Evolutionary conservation across 2,888 invertebrate genomes (phyloP), one percentile per base, ranked within the genome.

Genomic region (Caenorhabditis becei): DNA sequence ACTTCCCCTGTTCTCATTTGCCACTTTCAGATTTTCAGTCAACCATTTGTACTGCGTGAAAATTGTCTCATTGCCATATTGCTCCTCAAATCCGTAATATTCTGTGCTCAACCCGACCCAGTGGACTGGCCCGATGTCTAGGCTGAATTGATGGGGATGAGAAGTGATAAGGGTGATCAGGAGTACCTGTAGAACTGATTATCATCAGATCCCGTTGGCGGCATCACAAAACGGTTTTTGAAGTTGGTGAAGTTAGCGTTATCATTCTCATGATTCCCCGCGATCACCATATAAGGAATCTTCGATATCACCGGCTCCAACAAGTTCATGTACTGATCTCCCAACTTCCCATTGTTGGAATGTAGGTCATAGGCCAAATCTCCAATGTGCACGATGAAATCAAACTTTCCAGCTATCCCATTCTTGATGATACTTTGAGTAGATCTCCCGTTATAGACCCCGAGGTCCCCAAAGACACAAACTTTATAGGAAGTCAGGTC

Each of bases 281-380:
- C 94, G 88, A 95, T 95, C 1, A 95, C 92, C 92, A 93, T 92
- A 92, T 97, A 97, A 0, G 97, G 97, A 84, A 82, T 77, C 66
- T 61, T 77, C 1, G 81, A 77, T 23, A 97, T 96, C 49, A 97
- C 93, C 0, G 95, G 94, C 92, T 97, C 94, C 75, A 97, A 94
- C 93, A 96, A 95, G 3, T 94, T 93, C 97, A 97, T 96, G 92
- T 96, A 97, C 91, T 94, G 94, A 93, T 97, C 96, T 0, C 97
- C 97, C 24, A 95, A 94, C 69, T 92, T 92, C 0, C 94, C 96
- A 91, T 96, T 93, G 86, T 95, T 93, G 18, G 89, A 87, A 47
- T 95, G 93, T 95, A 97, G 95, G 92, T 97, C 96, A 92, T 97
- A 97, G 0, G 96, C 97, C 92, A 97, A 96, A 93, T 97, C 97